Conservation (phyloP, 1,140 invertebrate genomes). For the Caerostris darwini region DNA sequence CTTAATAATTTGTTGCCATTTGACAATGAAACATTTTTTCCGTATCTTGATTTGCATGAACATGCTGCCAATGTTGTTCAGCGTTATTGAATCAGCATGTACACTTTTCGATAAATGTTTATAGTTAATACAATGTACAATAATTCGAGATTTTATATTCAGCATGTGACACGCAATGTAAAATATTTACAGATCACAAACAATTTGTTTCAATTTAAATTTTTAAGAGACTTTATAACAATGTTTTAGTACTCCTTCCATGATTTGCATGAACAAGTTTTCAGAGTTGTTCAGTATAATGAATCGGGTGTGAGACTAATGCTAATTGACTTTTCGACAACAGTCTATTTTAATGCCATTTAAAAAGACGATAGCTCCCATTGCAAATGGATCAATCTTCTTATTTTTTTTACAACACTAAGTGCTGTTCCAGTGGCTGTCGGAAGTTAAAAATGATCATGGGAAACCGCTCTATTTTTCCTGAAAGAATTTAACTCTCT, state of each 20-base stretch:
- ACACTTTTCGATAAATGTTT: too few relatives aligned
- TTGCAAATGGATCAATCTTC: conserved; percentile 28
- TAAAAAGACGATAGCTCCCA: background rate
- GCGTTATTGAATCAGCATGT: too few relatives aligned
- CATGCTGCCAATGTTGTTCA: too few relatives aligned
- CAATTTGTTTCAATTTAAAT: too few relatives aligned
- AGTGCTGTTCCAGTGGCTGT: background rate
- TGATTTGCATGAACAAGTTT: conserved; percentile 20
- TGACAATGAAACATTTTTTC: too few relatives aligned
- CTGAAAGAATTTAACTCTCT: background rate
- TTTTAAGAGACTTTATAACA: too few relatives aligned
- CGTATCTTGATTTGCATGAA: too few relatives aligned
- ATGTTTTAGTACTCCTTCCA: background rate
- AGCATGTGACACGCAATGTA: too few relatives aligned
- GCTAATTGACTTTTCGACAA: conserved; percentile 46
- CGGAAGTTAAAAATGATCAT: conserved; percentile 46
- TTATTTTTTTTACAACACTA: background rate
- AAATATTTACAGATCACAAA: too few relatives aligned
- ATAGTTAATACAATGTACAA: too few relatives aligned
- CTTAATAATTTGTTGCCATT: too few relatives aligned
- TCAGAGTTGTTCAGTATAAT: conserved; percentile 5
- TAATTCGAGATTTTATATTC: too few relatives aligned
- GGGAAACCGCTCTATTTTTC: background rate
- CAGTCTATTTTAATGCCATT: conserved; percentile 33
- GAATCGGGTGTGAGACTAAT: background rate